Evolutionary conservation across 2,888 invertebrate species (phyloP).

Genomic region (Orthosia incerta): DNA sequence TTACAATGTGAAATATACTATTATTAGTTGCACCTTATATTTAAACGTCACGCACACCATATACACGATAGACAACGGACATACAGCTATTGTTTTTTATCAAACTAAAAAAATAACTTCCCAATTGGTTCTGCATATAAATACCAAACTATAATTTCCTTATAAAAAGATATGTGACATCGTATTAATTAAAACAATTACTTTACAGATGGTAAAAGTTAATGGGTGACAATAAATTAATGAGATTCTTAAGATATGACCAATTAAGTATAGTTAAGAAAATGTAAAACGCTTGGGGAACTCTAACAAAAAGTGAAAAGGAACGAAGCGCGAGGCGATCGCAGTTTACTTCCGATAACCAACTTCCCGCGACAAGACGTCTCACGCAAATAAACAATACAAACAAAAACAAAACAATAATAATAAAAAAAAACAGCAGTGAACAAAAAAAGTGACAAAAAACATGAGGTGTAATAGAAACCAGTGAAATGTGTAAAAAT

Average conservation of each 20-base stretch:
- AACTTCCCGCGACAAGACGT: constrained; percentile 82
- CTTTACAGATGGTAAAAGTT: constrained; percentile 50
- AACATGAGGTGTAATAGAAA: constrained; percentile 70
- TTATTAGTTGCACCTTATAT: constrained; percentile 54
- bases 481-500: constrained; percentile 76
- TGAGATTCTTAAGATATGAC: constrained; percentile 11
- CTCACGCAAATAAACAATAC: constrained; percentile 64
- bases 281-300: constrained; percentile 67
- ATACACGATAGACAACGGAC: constrained; percentile 49
- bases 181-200: constrained; percentile 36
- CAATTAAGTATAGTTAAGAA: constrained; percentile 54
- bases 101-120: constrained; percentile 3
- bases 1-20: constrained; percentile 40
- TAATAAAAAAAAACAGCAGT: constrained; percentile 55
- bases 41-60: constrained; percentile 68
- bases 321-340: constrained; percentile 71
- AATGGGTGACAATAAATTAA: constrained; percentile 16
- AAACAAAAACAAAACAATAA: constrained; percentile 60
- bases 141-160: neutral
- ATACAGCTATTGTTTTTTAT: constrained; percentile 38
- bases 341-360: constrained; percentile 85
- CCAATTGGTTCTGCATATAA: constrained; percentile 43
- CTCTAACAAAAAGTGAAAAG: constrained; percentile 85
- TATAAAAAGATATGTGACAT: neutral
- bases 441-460: constrained; percentile 50